Evolutionary conservation across 2,113 vertebrate genomes (phyloP).

Genomic region (Cryptoleucopteryx plumbea): DNA sequence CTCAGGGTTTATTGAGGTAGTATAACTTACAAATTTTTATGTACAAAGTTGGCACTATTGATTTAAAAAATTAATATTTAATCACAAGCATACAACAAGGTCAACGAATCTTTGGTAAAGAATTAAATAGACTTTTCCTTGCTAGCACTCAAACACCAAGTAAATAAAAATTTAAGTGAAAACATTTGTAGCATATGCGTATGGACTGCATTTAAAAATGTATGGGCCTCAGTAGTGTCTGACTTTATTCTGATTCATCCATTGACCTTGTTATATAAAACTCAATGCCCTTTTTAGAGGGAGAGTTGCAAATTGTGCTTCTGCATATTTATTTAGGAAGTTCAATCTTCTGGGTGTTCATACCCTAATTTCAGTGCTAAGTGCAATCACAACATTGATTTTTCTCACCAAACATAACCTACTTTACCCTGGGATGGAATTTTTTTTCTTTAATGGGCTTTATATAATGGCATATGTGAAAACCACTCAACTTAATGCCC

Average conservation of each 20-base stretch:
- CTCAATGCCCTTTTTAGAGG: conserved; percentile 7
- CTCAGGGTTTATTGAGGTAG: background rate
- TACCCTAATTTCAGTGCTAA: conserved; percentile 46
- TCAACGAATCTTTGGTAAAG: background rate
- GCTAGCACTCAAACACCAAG: background rate
- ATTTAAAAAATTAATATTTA: conserved; percentile 46
- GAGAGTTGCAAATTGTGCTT: conserved; percentile 26
- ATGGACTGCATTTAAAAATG: conserved; percentile 6
- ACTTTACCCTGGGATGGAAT: conserved; percentile 34
- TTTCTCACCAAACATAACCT: conserved; percentile 60
- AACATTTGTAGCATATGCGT: background rate
- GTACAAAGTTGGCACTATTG: background rate
- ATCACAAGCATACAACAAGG: conserved; percentile 3
- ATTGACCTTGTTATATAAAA: conserved; percentile 65
- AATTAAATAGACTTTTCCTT: background rate
- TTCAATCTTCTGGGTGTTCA: conserved; percentile 45
- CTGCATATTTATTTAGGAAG: conserved; percentile 64
- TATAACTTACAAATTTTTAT: background rate
- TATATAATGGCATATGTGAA: background rate
- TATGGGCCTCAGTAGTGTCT: background rate
- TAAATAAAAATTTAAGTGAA: background rate
- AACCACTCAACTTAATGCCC: background rate
- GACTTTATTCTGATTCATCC: conserved; percentile 39
- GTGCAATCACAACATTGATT: conserved; percentile 63
- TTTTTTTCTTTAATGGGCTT: background rate